Base-by-base conservation (phyloP, 30 jellyfish, hydroid and myxozoan genomes). In the Aurelia sp. region DNA sequence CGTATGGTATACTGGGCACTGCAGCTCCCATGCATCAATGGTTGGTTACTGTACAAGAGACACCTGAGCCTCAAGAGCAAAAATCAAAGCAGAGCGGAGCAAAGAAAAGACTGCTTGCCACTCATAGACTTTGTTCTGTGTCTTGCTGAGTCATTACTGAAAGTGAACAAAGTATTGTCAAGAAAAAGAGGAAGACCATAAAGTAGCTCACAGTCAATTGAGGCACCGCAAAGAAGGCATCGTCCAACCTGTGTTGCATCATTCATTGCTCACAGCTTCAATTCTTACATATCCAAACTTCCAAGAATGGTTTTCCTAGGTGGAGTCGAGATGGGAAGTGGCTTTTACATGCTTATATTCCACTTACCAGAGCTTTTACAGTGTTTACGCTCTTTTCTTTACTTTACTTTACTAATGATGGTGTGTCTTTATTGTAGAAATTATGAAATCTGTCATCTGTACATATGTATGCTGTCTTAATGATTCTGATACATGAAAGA, bases 221-320 rank as follows among this genome's bases (percentile, higher is more conserved):
- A 8, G 61, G 6, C 90, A 38, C 81, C 18, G 21, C 81, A 47
- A 48, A 80, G 90, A 80, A 33, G 73, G 59, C 81, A 64, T 33
- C n/a, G 67, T 50, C 77, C 91, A 68, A 68, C 91, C 38, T 81
- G 84, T 51, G 83, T 58, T 66, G 76, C 91, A 62, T 63, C 71
- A 79, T n/a, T n/a, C n/a, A n/a, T n/a, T n/a, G n/a, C n/a, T n/a
- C n/a, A n/a, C n/a, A n/a, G n/a, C n/a, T n/a, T n/a, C n/a, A n/a
- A n/a, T n/a, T n/a, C n/a, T n/a, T n/a, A n/a, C n/a, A n/a, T n/a
- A n/a, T n/a, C n/a, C n/a, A n/a, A n/a, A n/a, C n/a, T n/a, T n/a
- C n/a, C n/a, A n/a, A n/a, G n/a, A n/a, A n/a, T n/a, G n/a, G n/a
- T n/a, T n/a, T n/a, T n/a, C n/a, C n/a, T n/a, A n/a, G n/a, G n/a